phyloP scores from a whole-genome alignment of 2,888 invertebrate genomes.

The Himalopsyche japonica region DNA sequence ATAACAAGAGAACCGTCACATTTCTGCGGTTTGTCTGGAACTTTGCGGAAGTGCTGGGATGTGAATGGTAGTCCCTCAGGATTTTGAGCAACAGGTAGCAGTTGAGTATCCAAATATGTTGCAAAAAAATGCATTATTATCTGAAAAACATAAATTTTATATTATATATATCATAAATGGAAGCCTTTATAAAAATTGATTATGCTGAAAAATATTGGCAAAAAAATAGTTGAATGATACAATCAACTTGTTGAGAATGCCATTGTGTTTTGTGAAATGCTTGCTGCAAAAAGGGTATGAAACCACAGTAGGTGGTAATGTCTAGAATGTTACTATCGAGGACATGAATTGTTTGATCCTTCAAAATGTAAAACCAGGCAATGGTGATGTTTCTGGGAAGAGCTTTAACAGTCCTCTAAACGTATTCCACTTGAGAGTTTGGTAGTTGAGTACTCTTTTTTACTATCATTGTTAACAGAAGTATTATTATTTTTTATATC shows the following conservation, averaged over 20 bases:
- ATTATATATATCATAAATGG: not conserved
- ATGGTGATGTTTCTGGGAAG: too few relatives aligned
- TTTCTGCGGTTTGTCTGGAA: constrained; percentile 53
- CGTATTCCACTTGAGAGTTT: too few relatives aligned
- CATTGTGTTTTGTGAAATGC: not conserved
- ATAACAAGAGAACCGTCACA: constrained; percentile 62
- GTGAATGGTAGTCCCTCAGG: constrained; percentile 46
- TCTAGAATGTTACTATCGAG: too few relatives aligned
- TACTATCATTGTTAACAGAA: too few relatives aligned
- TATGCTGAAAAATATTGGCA: too few relatives aligned
- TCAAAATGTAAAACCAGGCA: too few relatives aligned
- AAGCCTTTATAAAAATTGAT: not conserved
- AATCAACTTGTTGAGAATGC: not conserved
- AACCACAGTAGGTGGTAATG: too few relatives aligned
- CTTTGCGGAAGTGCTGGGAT: constrained; percentile 50
- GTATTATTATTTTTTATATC: too few relatives aligned
- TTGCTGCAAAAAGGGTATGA: not conserved
- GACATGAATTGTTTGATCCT: too few relatives aligned
- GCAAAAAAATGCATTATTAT: constrained; percentile 83
- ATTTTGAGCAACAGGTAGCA: constrained; percentile 56
- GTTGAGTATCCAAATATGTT: constrained; percentile 83
- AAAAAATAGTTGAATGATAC: too few relatives aligned
- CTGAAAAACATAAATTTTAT: constrained; percentile 50
- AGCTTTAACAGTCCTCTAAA: too few relatives aligned
- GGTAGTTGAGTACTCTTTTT: too few relatives aligned